These are phyloP conservation scores for Drosophila malerkotliana DNA, from an alignment of 1,140 invertebrate species.

Conservation along the genomic window DNA sequence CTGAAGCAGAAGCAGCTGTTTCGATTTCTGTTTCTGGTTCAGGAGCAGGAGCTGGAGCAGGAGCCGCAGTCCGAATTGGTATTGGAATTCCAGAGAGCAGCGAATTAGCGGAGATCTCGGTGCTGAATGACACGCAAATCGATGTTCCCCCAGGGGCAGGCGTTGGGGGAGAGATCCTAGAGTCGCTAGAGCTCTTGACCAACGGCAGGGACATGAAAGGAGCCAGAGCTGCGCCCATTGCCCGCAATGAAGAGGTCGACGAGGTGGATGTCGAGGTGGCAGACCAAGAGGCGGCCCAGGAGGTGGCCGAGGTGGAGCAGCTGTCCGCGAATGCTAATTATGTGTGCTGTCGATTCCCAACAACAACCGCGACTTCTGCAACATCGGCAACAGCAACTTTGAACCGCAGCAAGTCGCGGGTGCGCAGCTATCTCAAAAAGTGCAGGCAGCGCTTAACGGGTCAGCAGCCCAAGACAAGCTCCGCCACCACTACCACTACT, in stretches of 20 bases:
- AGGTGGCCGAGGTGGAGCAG: slow-evolving; percentile 44
- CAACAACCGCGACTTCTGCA: slow-evolving; percentile 15
- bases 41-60: slow-evolving; percentile 22
- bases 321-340: slow-evolving; percentile 70
- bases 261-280: slow-evolving; percentile 31
- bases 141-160: slow-evolving; percentile 46
- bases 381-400: slow-evolving; percentile 22
- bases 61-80: slow-evolving; percentile 8
- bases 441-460: slow-evolving; percentile 84
- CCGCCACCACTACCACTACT: slow-evolving; percentile 9
- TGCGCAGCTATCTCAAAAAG: slow-evolving; percentile 85
- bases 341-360: slow-evolving; percentile 72
- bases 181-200: slow-evolving; percentile 37
- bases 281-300: slow-evolving; percentile 4
- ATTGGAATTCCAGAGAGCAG: slow-evolving; percentile 33
- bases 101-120: slow-evolving; percentile 77
- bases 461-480: slow-evolving; percentile 49
- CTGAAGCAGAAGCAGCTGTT: slow-evolving; percentile 47
- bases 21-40: slow-evolving; percentile 28
- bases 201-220: slow-evolving; percentile 50
- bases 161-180: slow-evolving; percentile 33
- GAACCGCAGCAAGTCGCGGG: slow-evolving; percentile 84
- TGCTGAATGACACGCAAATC: slow-evolving; percentile 81
- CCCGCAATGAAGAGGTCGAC: slow-evolving; percentile 64
- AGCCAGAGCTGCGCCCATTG: slow-evolving; percentile 72